Conservation (phyloP, 2,888 invertebrate species). For the Pimpla rufipes region DNA sequence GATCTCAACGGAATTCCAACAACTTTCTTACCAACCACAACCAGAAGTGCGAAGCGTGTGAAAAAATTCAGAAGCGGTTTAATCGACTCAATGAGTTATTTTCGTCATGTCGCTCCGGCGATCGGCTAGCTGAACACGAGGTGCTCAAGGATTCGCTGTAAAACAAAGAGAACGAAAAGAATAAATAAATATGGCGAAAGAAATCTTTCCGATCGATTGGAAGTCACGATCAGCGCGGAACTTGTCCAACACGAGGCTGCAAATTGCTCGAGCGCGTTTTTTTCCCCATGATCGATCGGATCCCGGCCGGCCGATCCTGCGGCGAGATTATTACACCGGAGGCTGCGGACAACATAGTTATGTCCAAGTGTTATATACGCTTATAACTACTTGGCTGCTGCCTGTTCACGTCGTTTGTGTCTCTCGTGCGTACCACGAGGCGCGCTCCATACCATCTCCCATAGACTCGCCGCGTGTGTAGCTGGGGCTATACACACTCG, state of each 20-base stretch:
- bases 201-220: conserved; percentile 25
- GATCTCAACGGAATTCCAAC: neutral
- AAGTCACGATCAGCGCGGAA: conserved; percentile 8
- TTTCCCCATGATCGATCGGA: conserved; percentile 33
- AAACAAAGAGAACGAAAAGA: too few relatives aligned
- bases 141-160: neutral
- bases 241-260: conserved; percentile 26
- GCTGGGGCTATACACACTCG: neutral
- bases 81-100: too few relatives aligned
- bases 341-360: conserved; percentile 45
- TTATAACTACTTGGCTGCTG: conserved; percentile 24
- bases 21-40: too few relatives aligned
- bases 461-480: conserved; percentile 1
- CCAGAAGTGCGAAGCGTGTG: too few relatives aligned
- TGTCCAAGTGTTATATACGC: conserved; percentile 43
- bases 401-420: conserved; percentile 57
- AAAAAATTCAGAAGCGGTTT: too few relatives aligned
- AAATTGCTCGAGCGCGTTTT: conserved; percentile 26
- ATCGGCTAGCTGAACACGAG: too few relatives aligned
- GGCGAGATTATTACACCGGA: conserved; percentile 43
- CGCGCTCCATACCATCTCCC: conserved; percentile 48
- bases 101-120: too few relatives aligned
- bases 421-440: conserved; percentile 49
- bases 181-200: conserved; percentile 13
- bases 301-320: conserved; percentile 14